Evolutionary conservation across 1,140 invertebrate species (phyloP), one percentile per base, ranked within the genome.

Genomic region (Harpegnathos saltator): DNA sequence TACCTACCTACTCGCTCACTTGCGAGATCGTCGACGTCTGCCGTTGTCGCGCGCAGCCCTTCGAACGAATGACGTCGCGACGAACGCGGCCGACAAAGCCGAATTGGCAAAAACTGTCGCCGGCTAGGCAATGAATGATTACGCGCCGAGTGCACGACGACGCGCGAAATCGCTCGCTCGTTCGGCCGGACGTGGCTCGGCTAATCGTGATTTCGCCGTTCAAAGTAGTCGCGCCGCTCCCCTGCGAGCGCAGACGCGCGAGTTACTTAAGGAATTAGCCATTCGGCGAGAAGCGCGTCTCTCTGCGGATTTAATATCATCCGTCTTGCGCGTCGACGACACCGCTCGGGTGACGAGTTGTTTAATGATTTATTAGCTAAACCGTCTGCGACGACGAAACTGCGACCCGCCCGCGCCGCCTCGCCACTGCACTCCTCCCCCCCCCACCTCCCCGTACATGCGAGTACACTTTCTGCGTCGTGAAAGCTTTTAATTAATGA

Each of bases 351-450:
- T 63, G 59, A 82, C 26, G 78, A 82, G 48, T 82, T 73, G 50
- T 26, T 84, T 82, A 82, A 84, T 82, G 80, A 82, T 82, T 84
- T 82, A 84, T 84, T 84, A 84, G 78, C 17, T 62, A 63, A 66
- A 68, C 73, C 19, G n/a, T 54, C 38, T 75, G 38, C 33, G 59
- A 58, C 26, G 62, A 80, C 52, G 58, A 50, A 81, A 54, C 14
- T 59, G 29, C 3, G 2, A 9, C 38, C 38, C 15, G 19, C n/a
- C n/a, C n/a, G n/a, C 5, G 68, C 22, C 14, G 50, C 15, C n/a
- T 33, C 78, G 29, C 22, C 26, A 11, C 9, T 33, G 17, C 19
- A 14, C 44, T 22, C 17, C 26, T 19, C 54, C 3, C 9, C 2
- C n/a, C n/a, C n/a, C n/a, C n/a, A n/a, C n/a, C n/a, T n/a, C n/a